Base-by-base conservation (phyloP, 2,113 vertebrate genomes). In the Varanus salvator region DNA sequence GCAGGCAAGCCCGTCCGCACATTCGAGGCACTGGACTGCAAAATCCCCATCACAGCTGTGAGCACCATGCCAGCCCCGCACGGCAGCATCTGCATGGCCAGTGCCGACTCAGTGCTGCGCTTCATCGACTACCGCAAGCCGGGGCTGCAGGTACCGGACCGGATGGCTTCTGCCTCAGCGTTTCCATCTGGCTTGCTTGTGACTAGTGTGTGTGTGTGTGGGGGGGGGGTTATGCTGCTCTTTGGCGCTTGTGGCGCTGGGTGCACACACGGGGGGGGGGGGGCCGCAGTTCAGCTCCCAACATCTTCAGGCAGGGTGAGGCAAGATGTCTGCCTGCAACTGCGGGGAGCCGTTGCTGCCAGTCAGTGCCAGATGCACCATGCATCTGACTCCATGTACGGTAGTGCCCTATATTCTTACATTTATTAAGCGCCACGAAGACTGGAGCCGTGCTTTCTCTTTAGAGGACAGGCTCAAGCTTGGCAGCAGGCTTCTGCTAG, bases 121-220 rank as follows among this genome's bases (percentile, higher is more conserved):
- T 99, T 99, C 95, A 98, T 99, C 74, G 99, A 99, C 93, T 98
- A 98, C 89, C 98, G 99, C 91, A 99, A 99, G 92, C 98, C 99
- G 0, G 98, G 99, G 66, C 92, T 99, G 21, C 99, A 99, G 99
- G 99, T 99, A 75, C 15, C 17, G 75, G 31, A 8, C 14, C 8
- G 15, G 50, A 1, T 21, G 14, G 75, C 38, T 27, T 0, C 76
- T 9, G 7, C 44, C 44, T 3, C 21, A 7, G 21, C 44, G 38
- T 44, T 78, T 4, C 17, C 8, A 44, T 14, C 14, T 72, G 88
- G 60, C 27, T 6, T 29, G 21, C 60, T 1, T 31, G 1, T 34
- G 50, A 4, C 14, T 75, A 15, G 52, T 21, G 1, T 29, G 5
- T 3, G 80, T n/a, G n/a, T n/a, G 31, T 12, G 19, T 19, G 75